Conservation (phyloP, 1,140 invertebrate genomes). For the Drosophila pseudoobscura region DNA sequence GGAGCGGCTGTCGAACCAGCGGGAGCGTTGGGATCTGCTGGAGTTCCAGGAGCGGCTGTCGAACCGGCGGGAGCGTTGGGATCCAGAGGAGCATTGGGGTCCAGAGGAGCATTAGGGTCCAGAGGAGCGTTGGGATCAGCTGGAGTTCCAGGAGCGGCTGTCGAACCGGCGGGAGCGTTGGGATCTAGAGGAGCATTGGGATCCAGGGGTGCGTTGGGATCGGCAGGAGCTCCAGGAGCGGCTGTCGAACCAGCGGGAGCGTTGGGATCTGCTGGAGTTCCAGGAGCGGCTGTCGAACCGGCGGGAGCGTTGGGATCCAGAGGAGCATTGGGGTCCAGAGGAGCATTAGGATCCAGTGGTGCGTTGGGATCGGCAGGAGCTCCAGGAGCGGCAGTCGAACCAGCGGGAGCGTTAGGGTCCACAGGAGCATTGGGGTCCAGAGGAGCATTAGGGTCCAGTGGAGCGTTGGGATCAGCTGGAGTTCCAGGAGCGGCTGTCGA, state of each 20-base stretch:
- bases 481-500: conserved; percentile 5
- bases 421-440: background rate
- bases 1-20: conserved; percentile 19
- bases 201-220: background rate
- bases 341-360: background rate
- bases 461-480: background rate
- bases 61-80: conserved; percentile 7
- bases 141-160: conserved; percentile 3
- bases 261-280: conserved; percentile 10
- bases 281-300: conserved; percentile 1
- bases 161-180: too few relatives aligned
- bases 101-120: conserved; percentile 9
- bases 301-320: conserved; percentile 1
- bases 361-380: conserved; percentile 13
- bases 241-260: conserved; percentile 22
- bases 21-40: conserved; percentile 13
- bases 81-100: conserved; percentile 13
- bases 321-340: background rate
- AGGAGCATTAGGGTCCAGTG: too few relatives aligned
- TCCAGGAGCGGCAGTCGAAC: conserved; percentile 7
- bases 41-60: conserved; percentile 9
- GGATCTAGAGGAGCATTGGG: background rate
- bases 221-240: conserved; percentile 13
- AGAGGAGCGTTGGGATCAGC: conserved; percentile 18
- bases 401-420: background rate